phyloP scores from a whole-genome alignment of 2,888 invertebrate species.

The Malacosoma neustria region DNA sequence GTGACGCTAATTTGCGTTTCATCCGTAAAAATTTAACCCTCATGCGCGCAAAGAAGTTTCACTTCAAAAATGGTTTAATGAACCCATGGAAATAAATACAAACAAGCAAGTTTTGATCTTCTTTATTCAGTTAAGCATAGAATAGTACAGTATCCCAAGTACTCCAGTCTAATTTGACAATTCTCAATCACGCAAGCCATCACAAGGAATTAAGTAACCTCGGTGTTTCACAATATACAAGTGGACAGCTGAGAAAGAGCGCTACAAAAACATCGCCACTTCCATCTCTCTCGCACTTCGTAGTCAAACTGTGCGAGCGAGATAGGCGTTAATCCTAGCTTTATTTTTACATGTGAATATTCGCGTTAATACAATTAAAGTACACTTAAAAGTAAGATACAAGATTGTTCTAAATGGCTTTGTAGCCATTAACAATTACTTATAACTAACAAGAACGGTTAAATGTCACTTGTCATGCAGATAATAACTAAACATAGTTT shows the following conservation, averaged over 20 bases:
- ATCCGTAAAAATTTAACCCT: too few relatives aligned
- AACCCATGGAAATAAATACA: slow-evolving; percentile 16
- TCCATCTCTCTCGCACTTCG: neutral
- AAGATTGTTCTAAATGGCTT: slow-evolving; percentile 50
- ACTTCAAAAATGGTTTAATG: too few relatives aligned
- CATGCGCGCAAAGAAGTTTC: too few relatives aligned
- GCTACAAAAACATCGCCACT: neutral
- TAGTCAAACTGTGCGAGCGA: neutral
- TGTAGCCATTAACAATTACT: slow-evolving; percentile 39
- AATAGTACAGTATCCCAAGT: slow-evolving; percentile 68
- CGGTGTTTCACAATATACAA: slow-evolving; percentile 30
- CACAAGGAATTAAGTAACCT: slow-evolving; percentile 33
- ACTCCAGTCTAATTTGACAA: slow-evolving; percentile 59
- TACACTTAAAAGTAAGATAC: slow-evolving; percentile 33
- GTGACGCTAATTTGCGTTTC: too few relatives aligned
- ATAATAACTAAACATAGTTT: slow-evolving; percentile 46
- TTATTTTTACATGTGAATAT: neutral
- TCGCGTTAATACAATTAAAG: slow-evolving; percentile 22
- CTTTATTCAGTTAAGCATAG: slow-evolving; percentile 74
- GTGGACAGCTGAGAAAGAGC: slow-evolving; percentile 8
- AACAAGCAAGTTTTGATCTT: slow-evolving; percentile 49
- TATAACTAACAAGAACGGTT: slow-evolving; percentile 29
- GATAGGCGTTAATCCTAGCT: neutral
- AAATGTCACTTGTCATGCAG: slow-evolving; percentile 57
- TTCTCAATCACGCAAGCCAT: slow-evolving; percentile 41